Evolutionary conservation across 1,140 invertebrate genomes (phyloP).

Genomic region (Lepidostoma basale): DNA sequence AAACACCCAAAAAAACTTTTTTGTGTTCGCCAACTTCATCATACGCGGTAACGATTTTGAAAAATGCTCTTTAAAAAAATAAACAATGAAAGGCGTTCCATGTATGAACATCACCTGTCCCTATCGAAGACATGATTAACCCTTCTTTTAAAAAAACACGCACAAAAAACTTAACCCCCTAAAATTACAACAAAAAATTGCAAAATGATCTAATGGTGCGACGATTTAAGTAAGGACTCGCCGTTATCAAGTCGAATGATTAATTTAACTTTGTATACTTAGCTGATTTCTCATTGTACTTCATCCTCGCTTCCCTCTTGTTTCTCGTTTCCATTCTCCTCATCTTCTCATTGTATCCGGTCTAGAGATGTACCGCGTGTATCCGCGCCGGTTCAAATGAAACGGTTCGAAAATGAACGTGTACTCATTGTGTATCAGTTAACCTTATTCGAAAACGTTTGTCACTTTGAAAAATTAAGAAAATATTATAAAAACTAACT

Average conservation of each 20-base stretch:
- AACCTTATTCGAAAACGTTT: no score
- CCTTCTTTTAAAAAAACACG: constrained; percentile 20
- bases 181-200: background rate
- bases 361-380: no score
- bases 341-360: constrained; percentile 11
- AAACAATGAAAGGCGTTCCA: background rate
- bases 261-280: constrained; percentile 1
- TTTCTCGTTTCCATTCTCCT: background rate
- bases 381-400: no score
- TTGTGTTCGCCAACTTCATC: constrained; percentile 7
- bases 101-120: background rate
- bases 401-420: no score
- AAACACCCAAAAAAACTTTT: background rate
- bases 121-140: constrained; percentile 2
- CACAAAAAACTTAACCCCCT: constrained; percentile 15
- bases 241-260: constrained; percentile 21
- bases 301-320: background rate
- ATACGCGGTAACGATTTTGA: constrained; percentile 29
- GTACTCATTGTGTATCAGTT: no score
- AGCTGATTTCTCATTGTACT: constrained; percentile 9
- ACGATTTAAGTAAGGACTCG: constrained; percentile 13
- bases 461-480: no score
- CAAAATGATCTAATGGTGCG: constrained; percentile 20
- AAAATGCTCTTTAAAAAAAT: constrained; percentile 32
- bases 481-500: no score